These are phyloP conservation scores for Oligia strigilis DNA, from an alignment of 2,888 invertebrate species.

Conservation along the genomic window DNA sequence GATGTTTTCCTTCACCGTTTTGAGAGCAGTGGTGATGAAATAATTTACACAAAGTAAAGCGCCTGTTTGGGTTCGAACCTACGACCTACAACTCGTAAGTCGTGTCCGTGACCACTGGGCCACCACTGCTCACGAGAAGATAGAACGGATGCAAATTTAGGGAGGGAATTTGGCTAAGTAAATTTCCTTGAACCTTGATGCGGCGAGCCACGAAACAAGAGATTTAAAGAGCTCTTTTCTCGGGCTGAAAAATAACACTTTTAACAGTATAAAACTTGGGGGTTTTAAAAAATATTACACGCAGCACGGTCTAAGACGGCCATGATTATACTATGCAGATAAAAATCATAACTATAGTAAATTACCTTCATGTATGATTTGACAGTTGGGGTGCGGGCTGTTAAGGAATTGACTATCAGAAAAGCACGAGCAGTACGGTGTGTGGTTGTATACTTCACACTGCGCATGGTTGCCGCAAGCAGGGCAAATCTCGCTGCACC, in stretches of 20 bases:
- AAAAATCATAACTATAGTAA: not conserved
- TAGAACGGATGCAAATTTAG: slow-evolving; percentile 66
- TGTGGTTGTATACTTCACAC: not conserved
- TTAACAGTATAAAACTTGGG: no score
- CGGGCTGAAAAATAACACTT: not conserved
- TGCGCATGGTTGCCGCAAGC: not conserved
- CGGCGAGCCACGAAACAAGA: slow-evolving; percentile 42
- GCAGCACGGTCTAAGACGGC: no score
- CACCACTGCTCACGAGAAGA: no score
- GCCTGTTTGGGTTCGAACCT: no score
- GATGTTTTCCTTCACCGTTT: no score
- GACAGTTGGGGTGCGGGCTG: slow-evolving; percentile 73
- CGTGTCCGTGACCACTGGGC: no score
- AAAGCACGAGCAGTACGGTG: slow-evolving; percentile 78
- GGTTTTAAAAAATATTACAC: not conserved
- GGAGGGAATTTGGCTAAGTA: slow-evolving; percentile 56
- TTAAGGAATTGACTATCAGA: no score
- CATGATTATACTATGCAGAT: no score
- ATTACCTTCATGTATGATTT: slow-evolving; percentile 75
- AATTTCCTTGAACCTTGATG: slow-evolving; percentile 63
- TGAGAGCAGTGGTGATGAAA: no score
- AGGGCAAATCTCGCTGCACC: not conserved
- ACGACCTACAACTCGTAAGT: no score
- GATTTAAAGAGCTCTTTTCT: not conserved
- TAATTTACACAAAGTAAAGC: no score